Conservation (phyloP, 2,113 vertebrate species). For the Desmodus rotundus region DNA sequence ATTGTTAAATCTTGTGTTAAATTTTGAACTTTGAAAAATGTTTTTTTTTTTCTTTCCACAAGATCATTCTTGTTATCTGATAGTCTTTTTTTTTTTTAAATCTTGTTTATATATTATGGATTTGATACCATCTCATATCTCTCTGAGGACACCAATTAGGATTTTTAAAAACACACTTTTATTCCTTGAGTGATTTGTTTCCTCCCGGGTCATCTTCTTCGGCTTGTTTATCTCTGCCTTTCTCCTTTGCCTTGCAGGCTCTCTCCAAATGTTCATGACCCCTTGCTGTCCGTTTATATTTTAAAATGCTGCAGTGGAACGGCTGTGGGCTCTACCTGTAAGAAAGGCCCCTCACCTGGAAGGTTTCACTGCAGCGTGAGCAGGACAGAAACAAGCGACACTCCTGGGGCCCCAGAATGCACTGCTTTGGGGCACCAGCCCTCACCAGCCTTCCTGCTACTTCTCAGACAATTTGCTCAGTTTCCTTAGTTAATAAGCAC, state of each 20-base stretch:
- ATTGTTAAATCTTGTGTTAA: background rate
- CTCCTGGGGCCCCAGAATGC: rapidly evolving
- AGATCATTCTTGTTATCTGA: background rate
- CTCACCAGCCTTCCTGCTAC: background rate
- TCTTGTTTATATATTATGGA: background rate
- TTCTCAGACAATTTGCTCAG: background rate
- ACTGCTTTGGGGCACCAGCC: background rate
- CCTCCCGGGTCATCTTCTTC: background rate
- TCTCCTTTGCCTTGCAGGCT: background rate
- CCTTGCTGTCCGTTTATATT: background rate
- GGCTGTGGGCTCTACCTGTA: background rate
- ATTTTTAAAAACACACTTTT: background rate
- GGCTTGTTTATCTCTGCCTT: background rate
- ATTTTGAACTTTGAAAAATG: background rate
- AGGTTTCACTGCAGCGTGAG: background rate
- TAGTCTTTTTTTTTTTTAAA: background rate
- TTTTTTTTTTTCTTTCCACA: background rate
- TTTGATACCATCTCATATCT: background rate
- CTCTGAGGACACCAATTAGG: background rate
- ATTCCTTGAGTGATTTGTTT: background rate
- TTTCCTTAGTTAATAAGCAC: background rate
- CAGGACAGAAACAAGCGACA: background rate
- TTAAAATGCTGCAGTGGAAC: background rate
- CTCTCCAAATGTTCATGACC: background rate
- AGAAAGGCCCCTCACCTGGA: rapidly evolving